Evolutionary conservation across 2,113 vertebrate species (phyloP).

Genomic region (Phoxinus phoxinus): DNA sequence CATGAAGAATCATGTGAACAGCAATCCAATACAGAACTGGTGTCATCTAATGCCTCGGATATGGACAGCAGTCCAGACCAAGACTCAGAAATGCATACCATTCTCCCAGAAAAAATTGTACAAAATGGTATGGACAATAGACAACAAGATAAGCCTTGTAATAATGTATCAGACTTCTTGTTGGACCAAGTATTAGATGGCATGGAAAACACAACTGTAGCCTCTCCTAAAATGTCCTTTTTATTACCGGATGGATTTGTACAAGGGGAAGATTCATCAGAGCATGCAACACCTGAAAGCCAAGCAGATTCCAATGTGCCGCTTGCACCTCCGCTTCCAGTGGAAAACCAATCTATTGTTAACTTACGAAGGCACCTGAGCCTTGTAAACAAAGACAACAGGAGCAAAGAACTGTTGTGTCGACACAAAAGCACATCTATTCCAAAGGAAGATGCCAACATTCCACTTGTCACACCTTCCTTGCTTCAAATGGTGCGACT

Average conservation of each 20-base stretch:
- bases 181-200: constrained; percentile 12
- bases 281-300: constrained; percentile 29
- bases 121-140: constrained; percentile 9
- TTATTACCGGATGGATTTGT: constrained; percentile 9
- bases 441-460: constrained; percentile 86
- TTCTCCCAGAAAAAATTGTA: constrained; percentile 27
- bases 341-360: constrained; percentile 66
- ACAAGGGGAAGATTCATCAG: constrained; percentile 24
- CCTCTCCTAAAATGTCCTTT: constrained; percentile 2
- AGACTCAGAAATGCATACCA: constrained; percentile 39
- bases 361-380: constrained; percentile 71
- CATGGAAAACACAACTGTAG: not conserved
- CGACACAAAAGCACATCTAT: constrained; percentile 75
- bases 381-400: constrained; percentile 63
- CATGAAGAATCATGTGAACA: constrained; percentile 21
- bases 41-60: not conserved
- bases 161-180: constrained; percentile 6
- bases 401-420: constrained; percentile 75
- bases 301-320: constrained; percentile 32
- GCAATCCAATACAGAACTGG: not conserved
- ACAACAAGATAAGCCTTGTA: constrained; percentile 9
- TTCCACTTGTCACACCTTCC: constrained; percentile 91
- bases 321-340: constrained; percentile 40
- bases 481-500: constrained; percentile 94
- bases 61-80: constrained; percentile 12